A percentile compares a stretch with the other conserved stretches of the same genome.
phyloP scores from a whole-genome alignment of 2,113 vertebrate species.

The Oreotrochilus melanogaster region DNA sequence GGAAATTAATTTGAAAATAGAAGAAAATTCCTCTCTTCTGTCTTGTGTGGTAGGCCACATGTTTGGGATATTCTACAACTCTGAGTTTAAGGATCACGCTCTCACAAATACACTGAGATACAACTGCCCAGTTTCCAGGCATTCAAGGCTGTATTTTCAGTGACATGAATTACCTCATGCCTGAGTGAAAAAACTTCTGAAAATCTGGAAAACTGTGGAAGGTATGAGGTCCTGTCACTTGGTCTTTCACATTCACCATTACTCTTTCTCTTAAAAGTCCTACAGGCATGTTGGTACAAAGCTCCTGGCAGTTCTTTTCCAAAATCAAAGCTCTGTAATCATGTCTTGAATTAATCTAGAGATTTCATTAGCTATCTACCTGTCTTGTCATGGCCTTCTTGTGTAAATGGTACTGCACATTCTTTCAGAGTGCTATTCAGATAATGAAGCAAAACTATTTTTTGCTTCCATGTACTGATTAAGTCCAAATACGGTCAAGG shows the following conservation, averaged over 20 bases:
- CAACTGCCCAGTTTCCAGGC: fast-evolving
- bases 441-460: neutral
- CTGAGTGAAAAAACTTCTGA: neutral
- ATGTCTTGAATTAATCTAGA: neutral
- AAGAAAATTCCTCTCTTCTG: neutral
- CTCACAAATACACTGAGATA: neutral
- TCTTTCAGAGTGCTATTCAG: neutral
- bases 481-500: neutral
- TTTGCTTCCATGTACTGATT: neutral
- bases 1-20: neutral
- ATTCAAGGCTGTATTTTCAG: neutral
- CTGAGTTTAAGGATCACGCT: neutral
- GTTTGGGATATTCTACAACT: neutral
- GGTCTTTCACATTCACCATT: neutral
- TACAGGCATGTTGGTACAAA: neutral
- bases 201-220: neutral
- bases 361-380: neutral
- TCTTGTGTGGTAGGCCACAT: neutral
- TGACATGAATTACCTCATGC: neutral
- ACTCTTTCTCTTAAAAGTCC: neutral
- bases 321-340: neutral
- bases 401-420: neutral
- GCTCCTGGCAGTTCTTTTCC: neutral
- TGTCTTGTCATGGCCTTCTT: neutral
- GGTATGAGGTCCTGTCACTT: neutral